Conservation (phyloP, 2,113 vertebrate genomes). For the Prunella himalayana region DNA sequence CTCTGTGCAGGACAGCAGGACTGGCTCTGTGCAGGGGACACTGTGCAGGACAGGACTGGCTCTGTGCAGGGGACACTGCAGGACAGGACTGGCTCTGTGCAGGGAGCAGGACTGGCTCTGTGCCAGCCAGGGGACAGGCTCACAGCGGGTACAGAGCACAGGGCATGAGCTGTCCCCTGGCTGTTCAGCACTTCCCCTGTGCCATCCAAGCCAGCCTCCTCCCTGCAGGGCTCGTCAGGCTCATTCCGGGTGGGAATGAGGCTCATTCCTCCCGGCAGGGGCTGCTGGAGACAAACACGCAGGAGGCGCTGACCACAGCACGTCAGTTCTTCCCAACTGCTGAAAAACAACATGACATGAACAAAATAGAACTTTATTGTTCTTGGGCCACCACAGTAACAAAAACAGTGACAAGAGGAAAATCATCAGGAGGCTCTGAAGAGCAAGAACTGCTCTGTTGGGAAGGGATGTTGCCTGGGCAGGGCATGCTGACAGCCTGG, state of each 20-base stretch:
- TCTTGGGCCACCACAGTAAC: background rate
- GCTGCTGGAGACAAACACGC: background rate
- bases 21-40: no score
- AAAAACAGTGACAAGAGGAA: background rate
- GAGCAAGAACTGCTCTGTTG: background rate
- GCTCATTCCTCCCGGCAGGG: background rate
- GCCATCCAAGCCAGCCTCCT: background rate
- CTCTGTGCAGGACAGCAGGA: background rate
- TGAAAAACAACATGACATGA: background rate
- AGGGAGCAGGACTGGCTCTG: background rate
- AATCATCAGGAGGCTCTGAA: background rate
- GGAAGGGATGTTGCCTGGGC: background rate
- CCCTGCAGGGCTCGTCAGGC: background rate
- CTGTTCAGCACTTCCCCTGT: background rate
- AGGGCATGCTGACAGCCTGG: rapidly evolving
- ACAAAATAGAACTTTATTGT: background rate
- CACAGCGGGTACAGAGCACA: rapidly evolving
- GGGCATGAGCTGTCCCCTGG: background rate
- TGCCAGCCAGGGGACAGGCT: rapidly evolving
- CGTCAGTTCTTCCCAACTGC: background rate
- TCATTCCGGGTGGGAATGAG: background rate
- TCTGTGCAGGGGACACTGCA: background rate
- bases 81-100: background rate
- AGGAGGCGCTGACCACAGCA: background rate
- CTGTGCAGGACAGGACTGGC: background rate